Evolutionary conservation across 2,888 invertebrate genomes (phyloP).

Genomic region (Cabera pusaria): DNA sequence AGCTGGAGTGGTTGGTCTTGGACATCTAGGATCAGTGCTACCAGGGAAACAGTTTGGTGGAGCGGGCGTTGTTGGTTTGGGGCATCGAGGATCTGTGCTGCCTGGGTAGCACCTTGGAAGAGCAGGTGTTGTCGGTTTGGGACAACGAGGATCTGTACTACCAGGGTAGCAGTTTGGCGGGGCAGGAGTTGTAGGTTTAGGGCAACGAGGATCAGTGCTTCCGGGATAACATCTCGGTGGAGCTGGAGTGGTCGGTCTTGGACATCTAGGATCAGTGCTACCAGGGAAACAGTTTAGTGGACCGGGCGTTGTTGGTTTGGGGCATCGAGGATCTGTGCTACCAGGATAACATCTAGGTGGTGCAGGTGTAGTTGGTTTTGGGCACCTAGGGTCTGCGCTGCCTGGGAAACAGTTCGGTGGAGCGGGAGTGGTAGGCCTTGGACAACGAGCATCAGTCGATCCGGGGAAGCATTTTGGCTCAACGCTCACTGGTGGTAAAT

Average conservation of each 20-base stretch:
- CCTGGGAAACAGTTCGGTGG: no score
- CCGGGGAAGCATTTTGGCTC: conserved; percentile 34
- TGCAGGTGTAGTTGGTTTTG: conserved; percentile 1
- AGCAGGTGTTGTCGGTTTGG: conserved; percentile 43
- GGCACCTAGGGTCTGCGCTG: no score
- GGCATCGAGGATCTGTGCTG: conserved; percentile 47
- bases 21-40: conserved; percentile 16
- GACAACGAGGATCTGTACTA: conserved; percentile 49
- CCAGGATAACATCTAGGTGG: conserved; percentile 48
- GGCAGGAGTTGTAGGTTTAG: conserved; percentile 39
- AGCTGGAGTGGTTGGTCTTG: conserved; percentile 8
- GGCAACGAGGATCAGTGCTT: conserved; percentile 41
- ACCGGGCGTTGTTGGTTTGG: conserved; percentile 35
- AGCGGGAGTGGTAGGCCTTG: no score
- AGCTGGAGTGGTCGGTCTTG: conserved; percentile 37
- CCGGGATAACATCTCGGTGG: conserved; percentile 45
- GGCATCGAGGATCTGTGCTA: conserved; percentile 43
- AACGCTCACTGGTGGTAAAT: conserved; percentile 29
- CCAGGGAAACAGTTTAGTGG: conserved; percentile 39
- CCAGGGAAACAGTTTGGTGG: conserved; percentile 20
- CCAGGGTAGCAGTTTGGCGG: conserved; percentile 41
- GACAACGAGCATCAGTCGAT: conserved; percentile 24
- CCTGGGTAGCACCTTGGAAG: conserved; percentile 56
- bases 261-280: conserved; percentile 39
- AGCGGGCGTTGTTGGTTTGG: conserved; percentile 33